These are phyloP conservation scores for Gymnogyps californianus DNA, from an alignment of 2,113 vertebrate genomes.

Conservation along the genomic window DNA sequence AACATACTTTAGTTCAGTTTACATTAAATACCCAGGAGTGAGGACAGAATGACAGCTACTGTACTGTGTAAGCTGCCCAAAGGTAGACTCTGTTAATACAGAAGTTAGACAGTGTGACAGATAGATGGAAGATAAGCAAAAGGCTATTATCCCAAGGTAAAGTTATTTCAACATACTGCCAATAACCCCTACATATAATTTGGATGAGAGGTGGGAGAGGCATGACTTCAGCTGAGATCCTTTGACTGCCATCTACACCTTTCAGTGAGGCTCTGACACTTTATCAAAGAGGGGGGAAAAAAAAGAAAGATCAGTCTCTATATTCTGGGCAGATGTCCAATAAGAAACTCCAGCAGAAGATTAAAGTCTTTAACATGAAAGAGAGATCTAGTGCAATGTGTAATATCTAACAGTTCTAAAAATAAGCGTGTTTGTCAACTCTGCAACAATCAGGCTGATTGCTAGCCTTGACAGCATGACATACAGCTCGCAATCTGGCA, in stretches of 20 bases:
- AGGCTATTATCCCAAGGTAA: constrained; percentile 77
- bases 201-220: constrained; percentile 66
- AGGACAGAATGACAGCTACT: constrained; percentile 82
- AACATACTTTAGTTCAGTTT: constrained; percentile 74
- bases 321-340: constrained; percentile 71
- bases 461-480: constrained; percentile 56
- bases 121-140: constrained; percentile 77
- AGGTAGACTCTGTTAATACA: constrained; percentile 80
- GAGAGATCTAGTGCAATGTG: constrained; percentile 48
- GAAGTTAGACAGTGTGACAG: constrained; percentile 80
- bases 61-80: constrained; percentile 75
- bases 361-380: constrained; percentile 73
- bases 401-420: constrained; percentile 66
- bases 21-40: constrained; percentile 71
- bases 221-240: constrained; percentile 59
- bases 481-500: constrained; percentile 32
- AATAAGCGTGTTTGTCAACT: constrained; percentile 62
- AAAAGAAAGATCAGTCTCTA: constrained; percentile 69
- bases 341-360: constrained; percentile 67
- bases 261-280: constrained; percentile 67
- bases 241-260: constrained; percentile 65
- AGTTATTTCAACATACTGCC: constrained; percentile 80
- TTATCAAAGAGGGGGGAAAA: constrained; percentile 47
- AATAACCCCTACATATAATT: constrained; percentile 69
- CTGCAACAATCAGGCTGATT: constrained; percentile 54